Percentiles rank a stretch among this genome's conserved stretches.
phyloP scores from a whole-genome alignment of 2,797 vertebrate genomes.

The Anomalospiza imberbis region DNA sequence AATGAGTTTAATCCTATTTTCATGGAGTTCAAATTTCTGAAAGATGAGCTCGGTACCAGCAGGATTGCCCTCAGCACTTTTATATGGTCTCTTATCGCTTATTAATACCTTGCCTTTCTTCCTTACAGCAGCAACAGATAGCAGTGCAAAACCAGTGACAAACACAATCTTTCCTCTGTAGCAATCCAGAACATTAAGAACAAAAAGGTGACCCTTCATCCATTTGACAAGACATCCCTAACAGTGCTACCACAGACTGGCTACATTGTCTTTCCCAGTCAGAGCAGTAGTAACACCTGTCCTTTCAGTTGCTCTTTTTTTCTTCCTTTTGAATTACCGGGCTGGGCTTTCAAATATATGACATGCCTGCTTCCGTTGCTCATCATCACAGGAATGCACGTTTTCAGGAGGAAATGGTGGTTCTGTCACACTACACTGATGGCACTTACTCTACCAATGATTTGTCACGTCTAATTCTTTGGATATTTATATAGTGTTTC shows the following conservation, averaged over 20 bases:
- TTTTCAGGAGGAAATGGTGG: not conserved
- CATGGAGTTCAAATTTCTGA: not conserved
- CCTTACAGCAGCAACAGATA: not conserved
- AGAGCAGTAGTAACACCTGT: not conserved
- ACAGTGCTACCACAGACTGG: not conserved
- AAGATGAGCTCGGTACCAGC: not conserved
- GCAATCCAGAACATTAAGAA: not conserved
- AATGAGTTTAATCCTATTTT: not conserved
- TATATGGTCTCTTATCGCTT: not conserved
- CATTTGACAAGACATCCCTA: not conserved
- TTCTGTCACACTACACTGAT: not conserved
- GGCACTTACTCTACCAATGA: not conserved
- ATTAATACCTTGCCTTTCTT: not conserved
- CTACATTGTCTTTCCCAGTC: not conserved
- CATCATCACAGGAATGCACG: not conserved
- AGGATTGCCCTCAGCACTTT: not conserved
- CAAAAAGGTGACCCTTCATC: not conserved
- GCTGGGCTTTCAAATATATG: not conserved
- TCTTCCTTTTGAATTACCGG: not conserved
- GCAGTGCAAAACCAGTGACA: not conserved
- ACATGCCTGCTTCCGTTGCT: fast-evolving
- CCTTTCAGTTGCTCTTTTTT: not conserved
- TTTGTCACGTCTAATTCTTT: not conserved
- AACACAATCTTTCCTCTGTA: not conserved
- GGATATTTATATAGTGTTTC: not conserved